Conservation (phyloP, 2,888 invertebrate genomes). For the Hartigia nigra region DNA sequence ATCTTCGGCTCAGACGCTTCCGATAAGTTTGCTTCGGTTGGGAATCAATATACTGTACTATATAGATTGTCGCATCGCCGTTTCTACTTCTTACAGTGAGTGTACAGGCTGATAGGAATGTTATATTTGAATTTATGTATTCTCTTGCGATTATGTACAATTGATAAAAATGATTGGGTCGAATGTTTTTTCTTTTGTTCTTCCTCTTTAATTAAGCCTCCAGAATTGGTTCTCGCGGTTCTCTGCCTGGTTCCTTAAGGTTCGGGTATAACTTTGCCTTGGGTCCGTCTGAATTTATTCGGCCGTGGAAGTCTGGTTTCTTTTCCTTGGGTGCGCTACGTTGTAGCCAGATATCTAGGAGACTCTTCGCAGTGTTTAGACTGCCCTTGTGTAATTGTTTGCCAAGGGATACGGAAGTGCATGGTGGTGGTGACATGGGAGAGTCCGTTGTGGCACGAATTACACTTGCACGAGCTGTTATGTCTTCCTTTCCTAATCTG, state of each 20-base stretch:
- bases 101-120: constrained; percentile 52
- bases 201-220: constrained; percentile 41
- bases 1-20: constrained; percentile 26
- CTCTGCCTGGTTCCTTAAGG: constrained; percentile 69
- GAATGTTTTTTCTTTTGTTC: background rate
- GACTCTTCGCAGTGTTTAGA: constrained; percentile 67
- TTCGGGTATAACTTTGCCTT: constrained; percentile 82
- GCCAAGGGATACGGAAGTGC: constrained; percentile 48
- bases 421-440: constrained; percentile 83
- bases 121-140: constrained; percentile 52
- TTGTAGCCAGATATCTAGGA: constrained; percentile 76
- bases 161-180: constrained; percentile 62
- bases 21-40: background rate
- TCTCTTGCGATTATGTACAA: constrained; percentile 43
- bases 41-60: background rate
- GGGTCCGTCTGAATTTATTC: constrained; percentile 68
- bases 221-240: constrained; percentile 61
- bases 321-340: constrained; percentile 68
- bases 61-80: background rate
- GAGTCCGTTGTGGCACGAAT: constrained; percentile 86
- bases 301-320: constrained; percentile 73
- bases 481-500: constrained; percentile 60
- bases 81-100: constrained; percentile 39
- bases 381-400: constrained; percentile 60
- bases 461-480: constrained; percentile 68